Percentiles rank a stretch among this genome's conserved stretches.
Conservation (phyloP, 2,888 invertebrate genomes). For the Ceraclea dissimilis region DNA sequence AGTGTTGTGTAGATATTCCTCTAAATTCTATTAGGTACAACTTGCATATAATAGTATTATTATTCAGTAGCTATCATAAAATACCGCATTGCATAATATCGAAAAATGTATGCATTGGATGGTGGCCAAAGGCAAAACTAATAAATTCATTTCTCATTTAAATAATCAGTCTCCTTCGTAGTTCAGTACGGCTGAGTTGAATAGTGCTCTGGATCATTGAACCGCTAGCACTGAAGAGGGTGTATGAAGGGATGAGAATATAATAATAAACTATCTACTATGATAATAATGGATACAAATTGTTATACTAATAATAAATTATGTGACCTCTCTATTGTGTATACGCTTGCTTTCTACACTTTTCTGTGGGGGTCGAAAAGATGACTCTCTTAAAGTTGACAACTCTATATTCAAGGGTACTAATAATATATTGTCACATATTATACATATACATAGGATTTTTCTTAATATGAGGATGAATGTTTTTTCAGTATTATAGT, state of each 20-base stretch:
- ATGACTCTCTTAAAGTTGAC: too few species aligned
- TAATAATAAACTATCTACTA: too few species aligned
- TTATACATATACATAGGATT: too few species aligned
- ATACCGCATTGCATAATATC: slow-evolving; percentile 2
- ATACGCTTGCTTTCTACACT: too few species aligned
- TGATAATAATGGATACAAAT: not conserved
- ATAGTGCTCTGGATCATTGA: not conserved
- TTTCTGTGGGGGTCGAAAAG: too few species aligned
- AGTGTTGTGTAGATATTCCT: too few species aligned
- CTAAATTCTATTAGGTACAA: too few species aligned
- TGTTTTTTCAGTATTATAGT: too few species aligned
- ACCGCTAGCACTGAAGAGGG: not conserved
- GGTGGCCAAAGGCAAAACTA: slow-evolving; percentile 2
- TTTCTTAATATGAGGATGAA: too few species aligned
- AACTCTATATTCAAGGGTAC: too few species aligned
- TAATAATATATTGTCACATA: too few species aligned
- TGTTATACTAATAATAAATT: not conserved
- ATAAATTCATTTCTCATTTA: slow-evolving; percentile 1
- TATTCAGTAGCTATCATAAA: not conserved
- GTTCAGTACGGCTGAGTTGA: not conserved
- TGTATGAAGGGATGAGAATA: not conserved
- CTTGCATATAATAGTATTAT: too few species aligned
- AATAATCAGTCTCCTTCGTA: not conserved
- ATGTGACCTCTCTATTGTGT: not conserved
- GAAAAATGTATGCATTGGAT: slow-evolving; percentile 1